These are phyloP conservation scores for Caenorhabditis wallacei DNA, from an alignment of 2,888 invertebrate species.

Conservation along the genomic window DNA sequence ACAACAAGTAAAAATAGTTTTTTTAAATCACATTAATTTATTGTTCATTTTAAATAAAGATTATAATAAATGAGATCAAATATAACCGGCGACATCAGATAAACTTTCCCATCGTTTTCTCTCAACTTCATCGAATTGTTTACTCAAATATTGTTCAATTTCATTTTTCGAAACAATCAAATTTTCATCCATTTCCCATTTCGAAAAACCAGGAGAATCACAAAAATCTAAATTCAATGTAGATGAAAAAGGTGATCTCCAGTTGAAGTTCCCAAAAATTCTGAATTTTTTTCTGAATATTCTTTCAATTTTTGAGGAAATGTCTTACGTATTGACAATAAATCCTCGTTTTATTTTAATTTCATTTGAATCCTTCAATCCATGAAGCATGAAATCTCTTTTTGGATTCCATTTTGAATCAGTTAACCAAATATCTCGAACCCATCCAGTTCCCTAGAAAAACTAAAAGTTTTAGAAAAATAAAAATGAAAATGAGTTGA, in stretches of 20 bases:
- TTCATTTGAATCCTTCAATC: conserved; percentile 70
- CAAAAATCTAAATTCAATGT: conserved; percentile 6
- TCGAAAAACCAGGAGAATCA: neutral
- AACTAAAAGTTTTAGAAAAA: neutral
- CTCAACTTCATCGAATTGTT: conserved; percentile 46
- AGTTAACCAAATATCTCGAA: conserved; percentile 79
- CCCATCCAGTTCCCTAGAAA: conserved; percentile 76
- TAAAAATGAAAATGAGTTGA: too few species aligned
- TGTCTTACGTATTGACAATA: conserved; percentile 36
- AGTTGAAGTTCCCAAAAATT: conserved; percentile 40
- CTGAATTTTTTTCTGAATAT: conserved; percentile 4
- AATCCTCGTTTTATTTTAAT: conserved; percentile 37
- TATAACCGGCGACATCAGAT: conserved; percentile 39
- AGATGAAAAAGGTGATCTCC: conserved; percentile 31
- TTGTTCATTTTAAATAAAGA: neutral
- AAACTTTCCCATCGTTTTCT: conserved; percentile 48
- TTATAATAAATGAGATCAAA: conserved; percentile 28
- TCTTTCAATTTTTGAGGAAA: neutral
- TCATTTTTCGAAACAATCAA: conserved; percentile 39
- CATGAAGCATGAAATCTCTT: conserved; percentile 79
- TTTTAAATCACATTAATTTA: neutral
- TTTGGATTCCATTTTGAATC: conserved; percentile 70
- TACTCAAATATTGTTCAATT: conserved; percentile 24
- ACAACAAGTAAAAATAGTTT: too few species aligned
- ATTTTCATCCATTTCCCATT: conserved; percentile 45